Percentiles rank a stretch among this genome's conserved stretches.
These are phyloP conservation scores for Callimorpha dominula DNA, from an alignment of 2,888 invertebrate species.

Conservation along the genomic window DNA sequence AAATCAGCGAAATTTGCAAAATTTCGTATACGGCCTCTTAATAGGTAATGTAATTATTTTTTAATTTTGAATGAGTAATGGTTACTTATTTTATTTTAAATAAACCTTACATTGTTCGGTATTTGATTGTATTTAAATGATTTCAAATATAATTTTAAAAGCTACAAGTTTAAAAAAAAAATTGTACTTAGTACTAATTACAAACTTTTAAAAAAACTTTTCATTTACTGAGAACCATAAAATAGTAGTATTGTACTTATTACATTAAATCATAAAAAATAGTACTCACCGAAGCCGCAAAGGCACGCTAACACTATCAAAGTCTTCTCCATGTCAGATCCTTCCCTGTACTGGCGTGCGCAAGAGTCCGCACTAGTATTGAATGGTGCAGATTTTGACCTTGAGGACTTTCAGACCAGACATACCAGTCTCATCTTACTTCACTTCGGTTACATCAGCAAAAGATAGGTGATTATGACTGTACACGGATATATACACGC, in stretches of 20 bases:
- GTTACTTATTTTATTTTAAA: background rate
- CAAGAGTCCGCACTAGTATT: slow-evolving; percentile 68
- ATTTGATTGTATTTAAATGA: background rate
- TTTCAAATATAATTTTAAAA: background rate
- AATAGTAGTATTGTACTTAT: background rate
- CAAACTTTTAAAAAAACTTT: background rate
- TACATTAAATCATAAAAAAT: background rate
- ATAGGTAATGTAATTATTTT: no score
- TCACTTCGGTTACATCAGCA: slow-evolving; percentile 58
- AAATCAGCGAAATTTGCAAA: no score
- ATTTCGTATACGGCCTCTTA: no score
- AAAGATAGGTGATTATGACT: slow-evolving; percentile 12
- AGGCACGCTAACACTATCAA: slow-evolving; percentile 73
- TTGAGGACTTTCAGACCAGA: slow-evolving; percentile 71
- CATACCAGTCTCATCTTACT: slow-evolving; percentile 67
- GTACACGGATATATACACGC: background rate
- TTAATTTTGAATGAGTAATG: no score
- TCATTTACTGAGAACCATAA: no score
- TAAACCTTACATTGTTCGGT: background rate
- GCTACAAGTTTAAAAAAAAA: background rate
- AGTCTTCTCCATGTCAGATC: slow-evolving; percentile 70
- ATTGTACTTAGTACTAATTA: no score
- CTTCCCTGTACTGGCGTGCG: slow-evolving; percentile 64
- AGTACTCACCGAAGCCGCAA: slow-evolving; percentile 75
- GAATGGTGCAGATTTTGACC: slow-evolving; percentile 69